Percentiles rank a stretch among this genome's conserved stretches.
Conservation (phyloP, 2,797 vertebrate genomes). For the Malurus splendens region DNA sequence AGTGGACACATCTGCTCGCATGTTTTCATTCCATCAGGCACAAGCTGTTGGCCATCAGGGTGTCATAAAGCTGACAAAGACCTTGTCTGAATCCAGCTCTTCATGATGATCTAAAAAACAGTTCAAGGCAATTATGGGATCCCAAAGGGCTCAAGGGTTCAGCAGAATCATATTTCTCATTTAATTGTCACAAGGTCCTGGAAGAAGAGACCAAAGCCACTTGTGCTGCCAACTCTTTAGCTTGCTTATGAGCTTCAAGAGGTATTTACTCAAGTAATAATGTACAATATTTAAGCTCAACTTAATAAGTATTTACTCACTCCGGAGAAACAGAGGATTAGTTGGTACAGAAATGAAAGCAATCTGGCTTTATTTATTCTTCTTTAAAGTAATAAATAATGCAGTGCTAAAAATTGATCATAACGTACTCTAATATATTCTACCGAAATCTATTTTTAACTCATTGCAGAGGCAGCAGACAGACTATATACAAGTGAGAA, state of each 20-base stretch:
- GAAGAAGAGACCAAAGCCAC: not conserved
- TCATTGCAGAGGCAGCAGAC: not conserved
- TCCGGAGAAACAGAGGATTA: not conserved
- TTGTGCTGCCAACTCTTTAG: not conserved
- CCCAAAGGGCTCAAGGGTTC: not conserved
- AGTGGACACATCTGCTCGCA: not conserved
- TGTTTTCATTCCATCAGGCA: not conserved
- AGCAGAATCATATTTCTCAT: not conserved
- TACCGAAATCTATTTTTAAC: slow-evolving; percentile 20
- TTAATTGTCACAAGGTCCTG: not conserved
- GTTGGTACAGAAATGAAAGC: slow-evolving; percentile 13
- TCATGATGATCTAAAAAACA: not conserved
- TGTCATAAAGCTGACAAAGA: not conserved
- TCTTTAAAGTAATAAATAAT: slow-evolving; percentile 42
- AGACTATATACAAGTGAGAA: not conserved
- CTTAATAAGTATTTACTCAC: slow-evolving; percentile 10
- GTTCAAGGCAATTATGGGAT: not conserved
- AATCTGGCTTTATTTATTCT: slow-evolving; percentile 22
- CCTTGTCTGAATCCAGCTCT: not conserved
- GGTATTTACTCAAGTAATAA: slow-evolving; percentile 22
- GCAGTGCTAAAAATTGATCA: slow-evolving; percentile 21
- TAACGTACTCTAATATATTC: not conserved
- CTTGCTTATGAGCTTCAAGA: not conserved
- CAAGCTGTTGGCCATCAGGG: not conserved
- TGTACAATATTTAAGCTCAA: not conserved